A percentile compares a stretch with the other conserved stretches of the same genome.
These are phyloP conservation scores for Cyanoliseus patagonus DNA, from an alignment of 2,113 vertebrate species.

Conservation along the genomic window DNA sequence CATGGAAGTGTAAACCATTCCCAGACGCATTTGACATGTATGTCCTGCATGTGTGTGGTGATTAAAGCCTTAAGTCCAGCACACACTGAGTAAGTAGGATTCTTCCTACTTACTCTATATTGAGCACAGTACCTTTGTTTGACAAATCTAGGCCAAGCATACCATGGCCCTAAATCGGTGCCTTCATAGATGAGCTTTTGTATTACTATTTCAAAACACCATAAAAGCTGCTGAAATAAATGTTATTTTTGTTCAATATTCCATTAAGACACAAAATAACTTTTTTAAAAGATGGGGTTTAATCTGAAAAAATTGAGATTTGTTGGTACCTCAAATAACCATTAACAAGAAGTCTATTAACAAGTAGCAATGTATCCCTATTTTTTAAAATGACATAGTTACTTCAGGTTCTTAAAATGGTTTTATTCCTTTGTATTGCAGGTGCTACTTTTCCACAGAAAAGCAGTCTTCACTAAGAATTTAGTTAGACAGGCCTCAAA, in stretches of 20 bases:
- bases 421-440: neutral
- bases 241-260: neutral
- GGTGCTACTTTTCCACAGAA: neutral
- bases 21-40: accelerated
- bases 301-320: neutral
- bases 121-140: neutral
- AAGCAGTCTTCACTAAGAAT: neutral
- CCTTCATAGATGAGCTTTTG: neutral
- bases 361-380: neutral
- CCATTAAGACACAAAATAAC: neutral
- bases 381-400: neutral
- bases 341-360: neutral
- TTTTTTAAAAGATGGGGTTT: neutral
- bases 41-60: neutral
- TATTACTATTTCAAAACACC: neutral
- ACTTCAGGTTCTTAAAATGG: neutral
- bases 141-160: neutral
- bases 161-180: neutral
- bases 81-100: neutral
- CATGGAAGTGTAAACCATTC: neutral
- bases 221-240: neutral
- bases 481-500: neutral
- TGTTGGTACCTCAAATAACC: neutral
- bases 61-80: neutral
- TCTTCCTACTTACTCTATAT: neutral